Conservation (phyloP, 92 coral and sea anemone species). For the Plumapathes pennacea region DNA sequence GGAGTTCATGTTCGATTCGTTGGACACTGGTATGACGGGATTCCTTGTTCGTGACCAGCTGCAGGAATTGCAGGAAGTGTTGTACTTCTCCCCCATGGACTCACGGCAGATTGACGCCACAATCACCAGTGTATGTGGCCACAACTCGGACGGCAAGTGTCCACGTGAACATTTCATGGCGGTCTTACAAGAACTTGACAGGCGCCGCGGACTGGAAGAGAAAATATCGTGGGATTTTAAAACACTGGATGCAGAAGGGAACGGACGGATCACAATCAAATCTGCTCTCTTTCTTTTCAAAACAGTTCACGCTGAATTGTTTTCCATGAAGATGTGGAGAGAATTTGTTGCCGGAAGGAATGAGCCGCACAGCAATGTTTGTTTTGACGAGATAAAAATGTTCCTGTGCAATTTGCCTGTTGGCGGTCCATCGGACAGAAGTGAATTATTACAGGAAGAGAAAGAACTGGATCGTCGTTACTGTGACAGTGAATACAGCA, state of each 20-base stretch:
- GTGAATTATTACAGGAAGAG: conserved; percentile 64
- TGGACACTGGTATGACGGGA: conserved; percentile 79
- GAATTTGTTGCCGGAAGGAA: conserved; percentile 61
- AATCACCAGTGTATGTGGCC: conserved; percentile 71
- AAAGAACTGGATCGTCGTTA: conserved; percentile 51
- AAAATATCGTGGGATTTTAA: conserved; percentile 94
- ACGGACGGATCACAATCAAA: conserved; percentile 78
- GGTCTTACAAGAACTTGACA: conserved; percentile 80
- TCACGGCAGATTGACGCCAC: conserved; percentile 86
- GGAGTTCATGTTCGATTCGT: conserved; percentile 88
- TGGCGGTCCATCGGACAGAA: conserved; percentile 83
- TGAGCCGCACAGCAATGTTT: conserved; percentile 64
- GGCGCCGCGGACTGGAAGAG: conserved; percentile 82
- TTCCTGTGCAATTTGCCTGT: conserved; percentile 80
- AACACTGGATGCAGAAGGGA: conserved; percentile 80
- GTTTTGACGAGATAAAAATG: conserved; percentile 90
- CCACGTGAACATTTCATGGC: conserved; percentile 73
- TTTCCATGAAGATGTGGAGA: conserved; percentile 90
- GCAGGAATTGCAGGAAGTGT: conserved; percentile 74
- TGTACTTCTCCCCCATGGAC: conserved; percentile 71
- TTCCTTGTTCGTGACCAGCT: conserved; percentile 77
- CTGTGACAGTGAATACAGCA: conserved; percentile 56
- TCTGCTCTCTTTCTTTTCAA: conserved; percentile 88
- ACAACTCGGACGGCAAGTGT: conserved; percentile 75
- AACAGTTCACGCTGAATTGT: conserved; percentile 82